phyloP scores from a whole-genome alignment of 2,113 vertebrate species.

The Corydoras maculifer region DNA sequence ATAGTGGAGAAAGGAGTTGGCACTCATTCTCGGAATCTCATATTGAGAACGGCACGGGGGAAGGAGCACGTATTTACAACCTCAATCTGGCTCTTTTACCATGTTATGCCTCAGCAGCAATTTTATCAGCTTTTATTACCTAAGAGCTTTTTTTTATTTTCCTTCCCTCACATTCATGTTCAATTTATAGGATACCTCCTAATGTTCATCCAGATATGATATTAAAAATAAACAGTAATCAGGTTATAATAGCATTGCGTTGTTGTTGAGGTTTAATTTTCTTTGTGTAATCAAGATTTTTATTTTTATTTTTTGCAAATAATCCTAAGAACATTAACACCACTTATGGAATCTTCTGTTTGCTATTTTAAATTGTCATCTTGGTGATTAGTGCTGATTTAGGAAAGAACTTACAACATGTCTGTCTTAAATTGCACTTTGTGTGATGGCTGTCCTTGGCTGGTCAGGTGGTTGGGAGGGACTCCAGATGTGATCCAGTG shows the following conservation, averaged over 20 bases:
- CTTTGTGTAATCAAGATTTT: too few species aligned
- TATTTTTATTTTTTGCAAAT: too few species aligned
- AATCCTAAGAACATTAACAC: too few species aligned
- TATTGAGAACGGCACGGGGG: constrained; percentile 21
- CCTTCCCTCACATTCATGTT: constrained; percentile 25
- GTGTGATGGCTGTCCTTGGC: constrained; percentile 31
- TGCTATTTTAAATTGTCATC: too few species aligned
- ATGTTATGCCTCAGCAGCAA: constrained; percentile 13
- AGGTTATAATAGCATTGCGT: too few species aligned
- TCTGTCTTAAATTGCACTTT: background rate
- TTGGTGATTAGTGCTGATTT: too few species aligned
- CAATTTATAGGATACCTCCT: constrained; percentile 30
- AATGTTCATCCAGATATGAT: constrained; percentile 14
- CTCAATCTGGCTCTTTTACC: constrained; percentile 39
- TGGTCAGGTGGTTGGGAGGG: constrained; percentile 31
- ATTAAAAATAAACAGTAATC: too few species aligned
- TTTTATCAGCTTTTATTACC: constrained; percentile 40
- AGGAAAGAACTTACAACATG: too few species aligned
- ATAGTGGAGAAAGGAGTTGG: constrained; percentile 30
- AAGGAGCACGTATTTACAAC: constrained; percentile 41
- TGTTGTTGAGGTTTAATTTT: too few species aligned
- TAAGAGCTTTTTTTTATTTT: constrained; percentile 30
- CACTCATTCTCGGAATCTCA: constrained; percentile 5
- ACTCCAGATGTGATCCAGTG: constrained; percentile 39
- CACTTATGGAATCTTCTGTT: too few species aligned